Base-by-base conservation (phyloP, 2,888 invertebrate species). In the Physocephala rufipes region DNA sequence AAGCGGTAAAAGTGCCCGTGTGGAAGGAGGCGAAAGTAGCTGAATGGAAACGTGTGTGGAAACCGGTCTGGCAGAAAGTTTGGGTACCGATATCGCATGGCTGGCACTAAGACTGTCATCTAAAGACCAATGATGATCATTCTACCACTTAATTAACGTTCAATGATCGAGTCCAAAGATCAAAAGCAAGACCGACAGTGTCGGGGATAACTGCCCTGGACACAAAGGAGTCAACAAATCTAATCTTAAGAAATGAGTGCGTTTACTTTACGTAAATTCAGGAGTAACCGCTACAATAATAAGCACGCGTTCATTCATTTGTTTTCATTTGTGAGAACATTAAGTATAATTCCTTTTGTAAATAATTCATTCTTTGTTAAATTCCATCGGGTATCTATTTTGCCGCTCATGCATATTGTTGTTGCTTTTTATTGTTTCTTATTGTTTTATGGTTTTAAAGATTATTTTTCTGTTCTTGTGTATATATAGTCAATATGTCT, bases 71-170 rank as follows among this genome's bases (percentile, higher is more conserved):
- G 90, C 91, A 93, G 79, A 92, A 93, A 73, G 93, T 94, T 76
- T 94, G 94, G 94, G 93, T 94, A 86, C 93, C 94, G 9, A 93
- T 94, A 0, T 91, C 15, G 87, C 82, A 84, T 76, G 86, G 86
- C 61, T 86, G 86, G 85, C 84, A 85, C 71, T 85, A 80, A 81
- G 49, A 16, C 12, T 5, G 13, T 51, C 24, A 4, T 26, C 28
- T 7, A 26, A 58, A 28, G 15, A 28, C 16, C 9, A 2, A 5
- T 15, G 28, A 58, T 15, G 26, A 15, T 36, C 36, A 36, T 7
- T 36, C 36, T n/a, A n/a, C n/a, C n/a, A n/a, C n/a, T n/a, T n/a
- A n/a, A n/a, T n/a, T n/a, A n/a, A n/a, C n/a, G n/a, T n/a, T n/a
- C n/a, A n/a, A n/a, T n/a, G n/a, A n/a, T n/a, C n/a, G n/a, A n/a